Conservation (phyloP, 1,140 invertebrate species). For the Drosophila mauritiana region DNA sequence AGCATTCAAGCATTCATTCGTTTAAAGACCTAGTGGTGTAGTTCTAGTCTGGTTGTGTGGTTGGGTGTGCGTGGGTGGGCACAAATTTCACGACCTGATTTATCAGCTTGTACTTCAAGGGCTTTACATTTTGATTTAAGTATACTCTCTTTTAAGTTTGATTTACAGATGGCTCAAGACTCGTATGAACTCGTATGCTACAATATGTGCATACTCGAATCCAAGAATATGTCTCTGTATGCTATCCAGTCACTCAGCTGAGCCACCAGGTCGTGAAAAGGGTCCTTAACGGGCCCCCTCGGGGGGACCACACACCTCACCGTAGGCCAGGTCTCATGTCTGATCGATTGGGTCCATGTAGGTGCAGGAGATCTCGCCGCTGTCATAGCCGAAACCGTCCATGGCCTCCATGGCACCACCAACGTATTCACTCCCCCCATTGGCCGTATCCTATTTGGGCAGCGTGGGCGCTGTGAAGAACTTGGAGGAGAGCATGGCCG, state of each 20-base stretch:
- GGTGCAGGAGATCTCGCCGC: conserved; percentile 82
- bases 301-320: conserved; percentile 73
- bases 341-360: conserved; percentile 84
- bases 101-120: neutral
- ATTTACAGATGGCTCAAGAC: neutral
- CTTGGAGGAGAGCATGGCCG: conserved; percentile 81
- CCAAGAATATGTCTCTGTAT: too few species aligned
- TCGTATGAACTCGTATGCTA: too few species aligned
- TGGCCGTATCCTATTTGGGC: conserved; percentile 84
- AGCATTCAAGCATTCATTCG: conserved; percentile 66
- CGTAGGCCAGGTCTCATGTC: conserved; percentile 80
- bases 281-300: conserved; percentile 62
- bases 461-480: conserved; percentile 83
- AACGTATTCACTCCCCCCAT: conserved; percentile 78
- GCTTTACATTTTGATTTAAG: too few species aligned
- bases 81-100: conserved; percentile 18
- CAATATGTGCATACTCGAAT: too few species aligned
- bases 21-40: conserved; percentile 72
- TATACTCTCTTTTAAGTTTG: too few species aligned
- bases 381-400: conserved; percentile 77
- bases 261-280: neutral
- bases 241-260: conserved; percentile 2
- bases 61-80: conserved; percentile 39
- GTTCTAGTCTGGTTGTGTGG: conserved; percentile 52
- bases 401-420: conserved; percentile 44